Base-by-base conservation (phyloP, 2,888 invertebrate genomes). In the Brachypalpus laphriformis region DNA sequence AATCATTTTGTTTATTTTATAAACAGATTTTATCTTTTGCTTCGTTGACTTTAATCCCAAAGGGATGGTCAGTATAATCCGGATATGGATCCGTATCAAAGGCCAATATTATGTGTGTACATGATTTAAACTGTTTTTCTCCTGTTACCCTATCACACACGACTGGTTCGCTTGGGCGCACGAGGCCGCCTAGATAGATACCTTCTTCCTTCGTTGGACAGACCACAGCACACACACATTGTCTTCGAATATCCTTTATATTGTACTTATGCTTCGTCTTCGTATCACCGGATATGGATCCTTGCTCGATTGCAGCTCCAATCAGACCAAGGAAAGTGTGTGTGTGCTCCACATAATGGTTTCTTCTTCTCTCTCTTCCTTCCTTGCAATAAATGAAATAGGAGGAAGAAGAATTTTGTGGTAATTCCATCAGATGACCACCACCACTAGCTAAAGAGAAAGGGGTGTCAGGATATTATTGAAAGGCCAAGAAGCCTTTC, bases 1-100 rank as follows among this genome's bases (percentile, higher is more conserved):
- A 81, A 85, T 85, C 85, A 81, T 85, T 85, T 85, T 85, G 85
- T 85, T 85, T 85, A 85, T 85, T 85, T 81, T 85, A 85, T 85
- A 85, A 85, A 85, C 85, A 85, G 85, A 85, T 85, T 85, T 85
- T 85, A 85, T 85, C 81, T 85, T 85, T 85, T 81, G 85, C 85
- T 85, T 85, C 75, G 85, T 76, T 81, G 85, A 85, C 56, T 85
- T 81, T 81, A 85, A 85, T 85, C 70, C 80, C 71, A 85, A 85
- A 81, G 85, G 83, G 85, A 85, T 81, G 80, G 85, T 81, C 80
- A 76, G 85, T 76, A 76, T 85, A 81, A 85, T 85, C 83, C 83
- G 83, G 83, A 83, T 83, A 83, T 80, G 78, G 78, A 83, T 83
- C 75, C 81, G 80, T 85, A 85, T 85, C 85, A 85, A 85, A 85